These are phyloP conservation scores for Drosophila subobscura DNA, from an alignment of 1,140 invertebrate species.

Conservation along the genomic window DNA sequence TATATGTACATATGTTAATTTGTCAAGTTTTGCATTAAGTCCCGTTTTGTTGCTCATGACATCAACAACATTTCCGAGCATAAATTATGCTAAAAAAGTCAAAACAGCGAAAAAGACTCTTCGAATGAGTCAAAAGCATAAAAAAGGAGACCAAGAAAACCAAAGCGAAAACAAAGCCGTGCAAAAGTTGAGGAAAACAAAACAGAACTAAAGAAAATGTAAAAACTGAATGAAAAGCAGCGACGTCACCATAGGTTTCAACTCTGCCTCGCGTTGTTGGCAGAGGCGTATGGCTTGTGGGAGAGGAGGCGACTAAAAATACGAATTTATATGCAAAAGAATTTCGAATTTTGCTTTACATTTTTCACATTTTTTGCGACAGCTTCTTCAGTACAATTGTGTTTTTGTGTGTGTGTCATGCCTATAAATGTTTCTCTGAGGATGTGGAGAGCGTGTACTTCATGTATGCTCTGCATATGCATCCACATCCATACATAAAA, in stretches of 20 bases:
- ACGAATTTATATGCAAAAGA: constrained; percentile 72
- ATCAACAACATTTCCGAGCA: constrained; percentile 63
- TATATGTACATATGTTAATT: background rate
- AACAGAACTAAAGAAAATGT: constrained; percentile 31
- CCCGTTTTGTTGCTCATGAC: constrained; percentile 48
- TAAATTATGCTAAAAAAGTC: constrained; percentile 48
- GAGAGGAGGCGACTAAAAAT: constrained; percentile 56
- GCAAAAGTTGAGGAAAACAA: constrained; percentile 33
- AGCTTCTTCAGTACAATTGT: constrained; percentile 23
- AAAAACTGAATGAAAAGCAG: constrained; percentile 59
- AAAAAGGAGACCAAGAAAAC: constrained; percentile 20
- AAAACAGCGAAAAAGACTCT: constrained; percentile 20
- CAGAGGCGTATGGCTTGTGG: background rate
- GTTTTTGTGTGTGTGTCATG: constrained; percentile 3
- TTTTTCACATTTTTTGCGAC: constrained; percentile 61
- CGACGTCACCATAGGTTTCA: constrained; percentile 6
- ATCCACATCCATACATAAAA: constrained; percentile 6
- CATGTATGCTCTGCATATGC: constrained; percentile 12
- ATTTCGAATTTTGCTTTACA: constrained; percentile 58
- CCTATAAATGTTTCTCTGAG: too few relatives aligned
- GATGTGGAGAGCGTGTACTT: constrained; percentile 23
- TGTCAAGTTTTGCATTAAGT: constrained; percentile 20
- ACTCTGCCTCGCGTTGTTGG: background rate
- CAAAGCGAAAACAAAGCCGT: constrained; percentile 22
- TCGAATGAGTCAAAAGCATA: constrained; percentile 9